A percentile compares a stretch with the other conserved stretches of the same genome.
Evolutionary conservation across 2,113 vertebrate species (phyloP).

Genomic region (Ptilonorhynchus violaceus): DNA sequence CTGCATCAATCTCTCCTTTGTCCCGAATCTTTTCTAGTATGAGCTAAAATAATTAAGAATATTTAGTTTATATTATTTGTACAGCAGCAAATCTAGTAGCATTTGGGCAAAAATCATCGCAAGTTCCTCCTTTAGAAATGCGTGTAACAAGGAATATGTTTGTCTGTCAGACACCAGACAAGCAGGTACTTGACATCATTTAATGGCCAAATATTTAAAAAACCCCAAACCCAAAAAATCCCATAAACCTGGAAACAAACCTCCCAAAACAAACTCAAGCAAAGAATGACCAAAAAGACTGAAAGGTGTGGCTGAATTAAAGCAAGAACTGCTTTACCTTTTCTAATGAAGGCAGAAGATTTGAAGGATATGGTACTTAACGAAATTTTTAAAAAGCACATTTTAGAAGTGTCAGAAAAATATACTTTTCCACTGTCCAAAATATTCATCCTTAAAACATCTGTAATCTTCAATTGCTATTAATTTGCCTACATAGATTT

Average conservation of each 20-base stretch:
- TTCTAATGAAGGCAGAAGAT: neutral
- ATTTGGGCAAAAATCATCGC: neutral
- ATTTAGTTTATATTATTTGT: slow-evolving; percentile 59
- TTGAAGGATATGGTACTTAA: neutral
- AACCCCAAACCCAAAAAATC: neutral
- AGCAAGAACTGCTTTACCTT: neutral
- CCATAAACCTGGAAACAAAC: neutral
- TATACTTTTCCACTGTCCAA: neutral
- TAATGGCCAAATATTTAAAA: neutral
- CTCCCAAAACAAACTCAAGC: neutral
- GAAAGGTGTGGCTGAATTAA: neutral
- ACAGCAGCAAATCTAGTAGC: neutral
- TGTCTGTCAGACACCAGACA: neutral
- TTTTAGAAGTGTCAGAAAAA: neutral
- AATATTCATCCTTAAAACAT: neutral
- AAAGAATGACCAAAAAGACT: neutral
- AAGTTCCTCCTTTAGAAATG: neutral
- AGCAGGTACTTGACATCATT: neutral
- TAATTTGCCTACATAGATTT: neutral
- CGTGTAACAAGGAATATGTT: neutral
- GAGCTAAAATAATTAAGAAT: slow-evolving; percentile 67
- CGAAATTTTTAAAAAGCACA: neutral
- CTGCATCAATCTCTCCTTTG: slow-evolving; percentile 77
- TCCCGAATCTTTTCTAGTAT: slow-evolving; percentile 51
- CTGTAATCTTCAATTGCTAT: neutral